phyloP scores from a whole-genome alignment of 2,113 vertebrate species.

The Lophochroa leadbeateri region DNA sequence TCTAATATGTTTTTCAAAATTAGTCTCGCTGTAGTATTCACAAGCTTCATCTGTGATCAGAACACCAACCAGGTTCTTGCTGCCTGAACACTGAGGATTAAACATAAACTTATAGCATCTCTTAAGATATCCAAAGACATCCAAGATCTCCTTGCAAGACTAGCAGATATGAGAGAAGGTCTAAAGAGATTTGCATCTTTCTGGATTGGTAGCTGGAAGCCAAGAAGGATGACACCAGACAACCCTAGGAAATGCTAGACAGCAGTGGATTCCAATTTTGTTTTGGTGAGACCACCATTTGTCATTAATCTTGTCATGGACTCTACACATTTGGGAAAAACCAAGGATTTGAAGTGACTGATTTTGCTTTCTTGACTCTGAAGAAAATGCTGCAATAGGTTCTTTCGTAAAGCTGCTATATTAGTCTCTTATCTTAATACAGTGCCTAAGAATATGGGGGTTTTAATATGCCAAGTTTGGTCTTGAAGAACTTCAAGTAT shows the following conservation, averaged over 20 bases:
- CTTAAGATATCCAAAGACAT: not conserved
- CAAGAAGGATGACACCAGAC: not conserved
- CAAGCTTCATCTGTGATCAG: not conserved
- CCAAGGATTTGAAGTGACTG: not conserved
- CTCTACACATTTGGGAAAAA: not conserved
- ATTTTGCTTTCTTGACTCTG: not conserved
- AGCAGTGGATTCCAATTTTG: not conserved
- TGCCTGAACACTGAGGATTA: not conserved
- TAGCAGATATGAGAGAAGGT: not conserved
- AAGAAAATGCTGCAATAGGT: not conserved
- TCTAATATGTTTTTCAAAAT: not conserved
- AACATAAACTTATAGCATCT: not conserved
- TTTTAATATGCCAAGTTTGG: not conserved
- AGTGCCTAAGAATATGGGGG: not conserved
- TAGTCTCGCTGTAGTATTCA: not conserved
- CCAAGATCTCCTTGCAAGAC: not conserved
- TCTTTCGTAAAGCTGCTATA: not conserved
- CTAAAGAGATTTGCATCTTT: not conserved
- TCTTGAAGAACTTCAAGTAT: not conserved
- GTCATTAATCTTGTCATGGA: not conserved
- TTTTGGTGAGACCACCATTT: not conserved
- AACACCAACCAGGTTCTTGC: not conserved
- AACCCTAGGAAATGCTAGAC: not conserved
- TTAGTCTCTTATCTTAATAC: not conserved
- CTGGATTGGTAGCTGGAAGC: not conserved